Conservation (phyloP, 2,888 invertebrate genomes). For the Metalampra italica region DNA sequence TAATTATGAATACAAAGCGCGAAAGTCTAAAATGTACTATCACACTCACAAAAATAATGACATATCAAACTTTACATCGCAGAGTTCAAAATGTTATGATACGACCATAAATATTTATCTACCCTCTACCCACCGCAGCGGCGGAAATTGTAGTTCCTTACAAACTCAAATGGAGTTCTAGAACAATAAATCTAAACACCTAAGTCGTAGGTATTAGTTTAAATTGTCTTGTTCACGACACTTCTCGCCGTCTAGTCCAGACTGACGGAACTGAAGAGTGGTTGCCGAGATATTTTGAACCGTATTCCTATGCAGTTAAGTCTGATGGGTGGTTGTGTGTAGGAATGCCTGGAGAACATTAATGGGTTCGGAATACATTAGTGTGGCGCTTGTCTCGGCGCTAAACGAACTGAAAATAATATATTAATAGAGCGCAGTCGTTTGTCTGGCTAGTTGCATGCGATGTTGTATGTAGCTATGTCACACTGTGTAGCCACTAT, state of each 20-base stretch:
- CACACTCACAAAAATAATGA: too few relatives aligned
- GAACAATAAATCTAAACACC: slow-evolving; percentile 40
- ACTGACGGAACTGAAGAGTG: slow-evolving; percentile 10
- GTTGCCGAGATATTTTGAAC: neutral
- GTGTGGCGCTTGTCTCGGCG: slow-evolving; percentile 21
- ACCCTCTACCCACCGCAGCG: neutral
- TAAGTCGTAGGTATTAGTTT: slow-evolving; percentile 42
- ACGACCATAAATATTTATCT: neutral
- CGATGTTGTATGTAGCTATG: too few relatives aligned
- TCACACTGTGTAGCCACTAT: too few relatives aligned
- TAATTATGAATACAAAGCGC: too few relatives aligned
- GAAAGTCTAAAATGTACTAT: too few relatives aligned
- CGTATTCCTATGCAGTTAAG: neutral
- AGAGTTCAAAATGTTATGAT: too few relatives aligned
- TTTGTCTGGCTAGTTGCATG: slow-evolving; percentile 10
- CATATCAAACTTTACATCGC: too few relatives aligned
- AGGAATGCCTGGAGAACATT: slow-evolving; percentile 15
- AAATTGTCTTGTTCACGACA: slow-evolving; percentile 40
- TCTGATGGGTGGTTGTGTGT: neutral
- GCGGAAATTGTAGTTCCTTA: slow-evolving; percentile 7
- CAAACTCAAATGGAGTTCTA: slow-evolving; percentile 8
- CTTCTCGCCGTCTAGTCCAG: slow-evolving; percentile 9
- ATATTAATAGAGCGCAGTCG: slow-evolving; percentile 24
- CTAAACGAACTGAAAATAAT: slow-evolving; percentile 32
- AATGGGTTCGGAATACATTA: slow-evolving; percentile 33